These are phyloP conservation scores for Leucophenga montana DNA, from an alignment of 2,888 invertebrate genomes.

Conservation along the genomic window DNA sequence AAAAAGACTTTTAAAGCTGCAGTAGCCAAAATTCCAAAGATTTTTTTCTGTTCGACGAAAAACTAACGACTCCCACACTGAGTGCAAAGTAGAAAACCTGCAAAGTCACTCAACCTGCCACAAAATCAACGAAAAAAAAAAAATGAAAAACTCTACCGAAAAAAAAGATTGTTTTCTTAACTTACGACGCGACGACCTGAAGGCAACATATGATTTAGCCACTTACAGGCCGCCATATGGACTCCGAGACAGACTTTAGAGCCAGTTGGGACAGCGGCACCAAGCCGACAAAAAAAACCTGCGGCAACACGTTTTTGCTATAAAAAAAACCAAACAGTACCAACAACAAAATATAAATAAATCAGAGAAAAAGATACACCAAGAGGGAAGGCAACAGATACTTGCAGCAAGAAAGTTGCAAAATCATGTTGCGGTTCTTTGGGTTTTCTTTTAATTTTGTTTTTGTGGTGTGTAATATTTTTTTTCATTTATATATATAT, in stretches of 20 bases:
- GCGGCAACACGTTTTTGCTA: constrained; percentile 27
- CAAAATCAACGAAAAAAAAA: constrained; percentile 1
- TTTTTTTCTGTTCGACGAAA: neutral
- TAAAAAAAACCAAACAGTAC: constrained; percentile 2
- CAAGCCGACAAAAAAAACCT: neutral
- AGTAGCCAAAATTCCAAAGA: constrained; percentile 12
- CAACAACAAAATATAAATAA: neutral
- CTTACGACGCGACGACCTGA: constrained; percentile 24
- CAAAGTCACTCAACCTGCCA: constrained; percentile 25
- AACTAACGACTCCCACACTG: constrained; percentile 12
- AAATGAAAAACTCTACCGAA: neutral
- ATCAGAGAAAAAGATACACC: constrained; percentile 31
- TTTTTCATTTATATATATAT: no score
- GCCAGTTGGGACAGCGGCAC: neutral
- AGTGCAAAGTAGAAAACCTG: neutral
- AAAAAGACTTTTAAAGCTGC: neutral
- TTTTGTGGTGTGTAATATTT: constrained; percentile 10
- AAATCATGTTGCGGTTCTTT: constrained; percentile 56
- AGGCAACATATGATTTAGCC: constrained; percentile 33
- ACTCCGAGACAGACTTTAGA: no score
- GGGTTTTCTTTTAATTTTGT: constrained; percentile 4
- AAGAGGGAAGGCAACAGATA: constrained; percentile 20
- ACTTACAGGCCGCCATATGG: constrained; percentile 11
- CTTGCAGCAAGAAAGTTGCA: constrained; percentile 52
- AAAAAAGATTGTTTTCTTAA: constrained; percentile 6